Evolutionary conservation across 1,140 invertebrate genomes (phyloP), one percentile per base, ranked within the genome.

Genomic region (Neuroterus valhalla): DNA sequence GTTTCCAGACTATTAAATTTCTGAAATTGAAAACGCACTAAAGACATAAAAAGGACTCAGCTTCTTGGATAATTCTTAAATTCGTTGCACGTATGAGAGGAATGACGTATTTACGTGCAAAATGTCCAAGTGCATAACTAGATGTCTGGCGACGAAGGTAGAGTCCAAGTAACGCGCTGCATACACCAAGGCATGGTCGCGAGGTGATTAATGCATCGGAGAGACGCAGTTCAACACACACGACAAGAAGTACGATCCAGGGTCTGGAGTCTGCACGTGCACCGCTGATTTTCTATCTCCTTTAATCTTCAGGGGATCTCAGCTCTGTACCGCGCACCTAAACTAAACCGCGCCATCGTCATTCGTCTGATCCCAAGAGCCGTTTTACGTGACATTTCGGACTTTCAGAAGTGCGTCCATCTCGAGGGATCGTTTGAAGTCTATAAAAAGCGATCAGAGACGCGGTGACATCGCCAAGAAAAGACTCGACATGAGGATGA

Each of bases 251-350:
- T 78, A 85, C 74, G 84, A 83, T 76, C 72, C 74, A 84, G 45
- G 68, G 69, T 75, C 67, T 71, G 23, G 80, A 78, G 78, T 78
- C 72, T 86, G 85, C 85, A 86, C 84, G 81, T 84, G 85, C 82
- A 85, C 76, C 70, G 77, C 81, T 79, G 86, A 85, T 86, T 87
- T 85, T 83, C 84, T 85, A 74, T 62, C 12, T 11, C 71, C 83
- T 78, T 85, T 86, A 84, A 86, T 86, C 84, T 82, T 74, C 45
- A 44, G 76, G 15, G 76, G 72, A 86, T 86, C 85, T 86, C 74
- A 31, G 31, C 85, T 86, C 74, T 62, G 31, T 52, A 67, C 52
- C 74, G 76, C 72, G 70, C 77, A 74, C 76, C 81, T 78, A 78
- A 76, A 74, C 79, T 73, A 79, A 74, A 70, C 73, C 44, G 68